Evolutionary conservation across 2,888 invertebrate genomes (phyloP), one percentile per base, ranked within the genome.

Genomic region (Bembecia ichneumoniformis): DNA sequence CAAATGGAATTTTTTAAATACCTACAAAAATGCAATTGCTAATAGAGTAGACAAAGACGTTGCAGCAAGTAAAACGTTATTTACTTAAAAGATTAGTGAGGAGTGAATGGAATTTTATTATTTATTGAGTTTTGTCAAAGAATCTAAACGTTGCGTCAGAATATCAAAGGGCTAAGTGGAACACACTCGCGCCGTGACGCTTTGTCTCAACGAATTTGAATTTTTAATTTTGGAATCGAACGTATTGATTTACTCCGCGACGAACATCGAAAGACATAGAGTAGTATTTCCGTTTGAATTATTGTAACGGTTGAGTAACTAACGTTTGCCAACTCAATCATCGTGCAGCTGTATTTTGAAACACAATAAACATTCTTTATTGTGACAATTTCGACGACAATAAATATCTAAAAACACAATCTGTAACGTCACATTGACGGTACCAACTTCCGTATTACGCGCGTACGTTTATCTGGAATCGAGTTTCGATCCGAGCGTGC

Each of bases 221-320:
- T 84, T 78, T 83, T 83, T 83, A 77, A 84, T 82, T 81, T 78
- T 76, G 62, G 66, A 78, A 82, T 83, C 80, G 79, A 78, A 76
- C 75, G 66, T 70, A 82, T 82, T 75, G 80, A 82, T 80, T 79
- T 64, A 51, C 52, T 47, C 47, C 43, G 49, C 52, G 58, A 59
- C 52, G 54, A 55, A 59, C 56, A 53, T 28, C 43, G 48, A 52
- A 50, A 20, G 47, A 28, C 16, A 49, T 49, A 43, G 55, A 54
- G 47, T 36, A 15, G 52, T 15, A n/a, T 13, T 46, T 17, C 11
- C 2, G 10, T 44, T 44, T 44, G 15, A 16, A n/a, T 40, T n/a
- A 40, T 14, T 13, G 13, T 40, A n/a, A 40, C 3, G 4, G 40
- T 40, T 40, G 11, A 35, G 11, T 13, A 40, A 13, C 13, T 13